Conservation (phyloP, 2,113 vertebrate species). For the Rallus limicola region DNA sequence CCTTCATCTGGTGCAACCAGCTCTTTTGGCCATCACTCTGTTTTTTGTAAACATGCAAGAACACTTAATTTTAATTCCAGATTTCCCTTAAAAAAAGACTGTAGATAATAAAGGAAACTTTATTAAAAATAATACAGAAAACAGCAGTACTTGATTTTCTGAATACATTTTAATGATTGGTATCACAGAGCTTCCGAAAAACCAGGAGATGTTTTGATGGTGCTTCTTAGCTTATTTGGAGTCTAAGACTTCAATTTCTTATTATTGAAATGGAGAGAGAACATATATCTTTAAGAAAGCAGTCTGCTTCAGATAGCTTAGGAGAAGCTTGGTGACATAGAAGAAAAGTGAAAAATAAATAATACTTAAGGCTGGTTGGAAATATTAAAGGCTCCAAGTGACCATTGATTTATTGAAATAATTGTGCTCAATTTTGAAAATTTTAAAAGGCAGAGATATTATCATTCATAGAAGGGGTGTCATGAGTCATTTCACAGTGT, state of each 20-base stretch:
- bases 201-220: neutral
- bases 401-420: neutral
- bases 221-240: neutral
- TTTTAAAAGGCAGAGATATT: neutral
- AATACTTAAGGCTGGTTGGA: neutral
- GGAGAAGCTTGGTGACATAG: constrained; percentile 33
- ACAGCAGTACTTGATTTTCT: neutral
- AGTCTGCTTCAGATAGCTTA: constrained; percentile 46
- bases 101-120: neutral
- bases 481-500: neutral
- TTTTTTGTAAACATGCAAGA: neutral
- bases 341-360: neutral
- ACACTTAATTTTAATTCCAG: neutral
- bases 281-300: constrained; percentile 65
- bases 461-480: neutral
- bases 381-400: neutral
- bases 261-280: constrained; percentile 32
- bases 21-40: neutral
- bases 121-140: neutral
- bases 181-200: neutral
- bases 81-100: neutral
- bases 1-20: rapidly evolving
- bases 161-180: neutral
- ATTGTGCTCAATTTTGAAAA: neutral
- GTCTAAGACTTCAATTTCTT: neutral